Evolutionary conservation across 2,113 vertebrate species (phyloP).

Genomic region (Sialia sialis): DNA sequence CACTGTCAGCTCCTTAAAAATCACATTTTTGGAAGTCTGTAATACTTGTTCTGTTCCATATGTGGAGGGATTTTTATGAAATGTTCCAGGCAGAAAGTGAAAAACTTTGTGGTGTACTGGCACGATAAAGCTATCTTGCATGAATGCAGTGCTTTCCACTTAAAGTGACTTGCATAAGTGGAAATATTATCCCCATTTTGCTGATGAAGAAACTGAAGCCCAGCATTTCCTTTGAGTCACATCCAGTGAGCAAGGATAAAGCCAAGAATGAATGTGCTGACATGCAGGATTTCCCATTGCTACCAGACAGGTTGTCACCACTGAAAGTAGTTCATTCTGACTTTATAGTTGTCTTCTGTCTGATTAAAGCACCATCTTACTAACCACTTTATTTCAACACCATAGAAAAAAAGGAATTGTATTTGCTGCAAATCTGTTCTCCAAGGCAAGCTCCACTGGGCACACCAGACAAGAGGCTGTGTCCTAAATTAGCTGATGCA

Average conservation of each 20-base stretch:
- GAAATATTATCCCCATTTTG: constrained; percentile 53
- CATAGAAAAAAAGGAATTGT: not conserved
- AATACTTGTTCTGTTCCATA: constrained; percentile 45
- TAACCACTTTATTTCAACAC: not conserved
- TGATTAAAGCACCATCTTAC: constrained; percentile 4
- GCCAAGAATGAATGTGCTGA: constrained; percentile 58
- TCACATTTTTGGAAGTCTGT: constrained; percentile 49
- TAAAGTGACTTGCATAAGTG: constrained; percentile 53
- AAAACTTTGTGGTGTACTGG: constrained; percentile 26
- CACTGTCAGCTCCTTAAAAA: constrained; percentile 38
- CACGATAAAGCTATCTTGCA: not conserved
- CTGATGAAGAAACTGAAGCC: constrained; percentile 53
- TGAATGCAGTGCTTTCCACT: constrained; percentile 33
- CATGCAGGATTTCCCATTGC: constrained; percentile 34
- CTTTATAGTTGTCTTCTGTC: not conserved
- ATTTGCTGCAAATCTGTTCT: not conserved
- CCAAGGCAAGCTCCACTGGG: not conserved
- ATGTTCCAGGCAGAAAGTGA: constrained; percentile 46
- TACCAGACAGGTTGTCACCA: constrained; percentile 49
- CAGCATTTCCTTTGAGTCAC: constrained; percentile 34
- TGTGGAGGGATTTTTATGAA: constrained; percentile 52
- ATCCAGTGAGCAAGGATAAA: constrained; percentile 41
- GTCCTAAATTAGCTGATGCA: not conserved
- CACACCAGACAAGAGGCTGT: not conserved
- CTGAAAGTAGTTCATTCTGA: constrained; percentile 22